These are phyloP conservation scores for Chaetodon auriga DNA, from an alignment of 2,113 vertebrate genomes.

Conservation along the genomic window DNA sequence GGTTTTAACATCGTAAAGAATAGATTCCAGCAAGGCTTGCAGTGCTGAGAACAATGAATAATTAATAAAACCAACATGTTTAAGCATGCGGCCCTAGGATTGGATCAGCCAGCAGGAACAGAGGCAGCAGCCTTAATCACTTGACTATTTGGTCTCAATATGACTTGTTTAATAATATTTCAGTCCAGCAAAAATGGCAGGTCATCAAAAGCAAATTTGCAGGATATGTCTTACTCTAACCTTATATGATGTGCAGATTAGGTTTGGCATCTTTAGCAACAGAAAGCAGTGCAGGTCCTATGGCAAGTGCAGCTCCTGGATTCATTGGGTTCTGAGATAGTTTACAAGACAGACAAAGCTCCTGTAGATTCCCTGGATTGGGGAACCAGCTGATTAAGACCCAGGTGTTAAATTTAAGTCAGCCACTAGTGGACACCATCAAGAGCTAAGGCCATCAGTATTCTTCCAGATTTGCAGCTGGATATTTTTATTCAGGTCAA, in stretches of 20 bases:
- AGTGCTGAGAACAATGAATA: slow-evolving; percentile 39
- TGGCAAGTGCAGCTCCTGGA: background rate
- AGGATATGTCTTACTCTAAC: background rate
- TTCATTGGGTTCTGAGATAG: background rate
- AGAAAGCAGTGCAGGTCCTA: background rate
- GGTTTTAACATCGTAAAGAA: slow-evolving; percentile 40
- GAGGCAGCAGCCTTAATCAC: background rate
- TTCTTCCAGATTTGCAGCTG: background rate
- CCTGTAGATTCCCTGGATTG: background rate
- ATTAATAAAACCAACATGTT: slow-evolving; percentile 54
- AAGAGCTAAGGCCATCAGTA: background rate
- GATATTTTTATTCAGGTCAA: slow-evolving; percentile 4
- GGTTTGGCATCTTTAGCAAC: background rate
- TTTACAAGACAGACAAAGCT: background rate
- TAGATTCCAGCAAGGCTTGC: slow-evolving; percentile 25
- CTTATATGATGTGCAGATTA: background rate
- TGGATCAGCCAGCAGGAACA: background rate
- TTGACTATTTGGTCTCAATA: background rate
- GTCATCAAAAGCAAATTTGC: background rate
- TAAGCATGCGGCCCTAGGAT: slow-evolving; percentile 13
- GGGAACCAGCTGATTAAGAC: background rate
- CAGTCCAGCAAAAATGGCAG: background rate
- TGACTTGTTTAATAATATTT: slow-evolving; percentile 17
- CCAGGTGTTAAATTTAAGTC: background rate
- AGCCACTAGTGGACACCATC: background rate